Base-by-base conservation (phyloP, 2,888 invertebrate genomes). In the Diachrysia chrysitis region DNA sequence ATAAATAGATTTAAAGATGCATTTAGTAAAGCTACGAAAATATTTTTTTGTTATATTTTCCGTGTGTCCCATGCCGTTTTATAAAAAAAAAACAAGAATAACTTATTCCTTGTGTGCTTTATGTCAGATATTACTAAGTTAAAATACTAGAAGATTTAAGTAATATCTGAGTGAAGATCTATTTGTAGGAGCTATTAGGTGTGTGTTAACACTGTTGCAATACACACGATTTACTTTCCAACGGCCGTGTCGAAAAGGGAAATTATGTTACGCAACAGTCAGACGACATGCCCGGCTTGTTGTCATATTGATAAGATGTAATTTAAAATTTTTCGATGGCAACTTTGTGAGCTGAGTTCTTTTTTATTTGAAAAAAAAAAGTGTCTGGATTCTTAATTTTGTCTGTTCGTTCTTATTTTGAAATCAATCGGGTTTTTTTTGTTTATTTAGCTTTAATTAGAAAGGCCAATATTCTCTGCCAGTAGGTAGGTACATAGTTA, bases 251-350 rank as follows among this genome's bases (percentile, higher is more conserved):
- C 67, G 77, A 73, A 82, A 84, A 88, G 85, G 85, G 85, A 86
- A 87, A 89, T 84, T 82, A 69, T 58, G 63, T 91, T 89, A 88
- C 73, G 83, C 84, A 90, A 92, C 75, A 64, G 63, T 51, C 35
- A 19, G 57, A 37, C 62, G 64, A 66, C 64, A 79, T 70, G 79
- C 68, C 75, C 66, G 76, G 79, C 84, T 86, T 84, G 82, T 79
- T 82, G 79, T 72, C 81, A 79, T 81, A 83, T 69, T 67, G 71
- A 56, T 17, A 46, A 66, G 16, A 37, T 35, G 23, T 60, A 60
- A 57, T 48, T 53, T 53, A 42, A 7, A 32, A 10, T 32, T 9
- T 32, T 10, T 10, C 32, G 10, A 32, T 69, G 35, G 60, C 48
- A 32, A 21, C 46, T 61, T n/a, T 55, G 42, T 53, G 21, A 17